phyloP scores from a whole-genome alignment of 1,140 invertebrate genomes.

The Stegodyphus dumicola region DNA sequence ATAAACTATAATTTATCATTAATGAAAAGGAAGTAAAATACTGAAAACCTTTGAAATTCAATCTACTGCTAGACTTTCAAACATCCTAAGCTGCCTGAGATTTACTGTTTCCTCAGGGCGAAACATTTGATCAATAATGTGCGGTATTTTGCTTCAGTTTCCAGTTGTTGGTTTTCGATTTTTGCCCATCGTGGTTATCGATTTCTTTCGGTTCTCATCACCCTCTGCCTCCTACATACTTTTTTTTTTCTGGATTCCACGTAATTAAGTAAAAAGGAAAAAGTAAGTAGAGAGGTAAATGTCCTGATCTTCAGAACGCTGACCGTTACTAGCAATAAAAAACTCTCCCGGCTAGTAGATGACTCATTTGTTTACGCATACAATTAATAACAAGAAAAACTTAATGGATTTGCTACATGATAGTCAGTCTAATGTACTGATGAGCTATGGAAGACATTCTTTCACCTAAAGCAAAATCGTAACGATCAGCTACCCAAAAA shows the following conservation, averaged over 20 bases:
- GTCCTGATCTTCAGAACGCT: slow-evolving; percentile 36
- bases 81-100: neutral
- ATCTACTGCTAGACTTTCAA: slow-evolving; percentile 8
- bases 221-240: neutral
- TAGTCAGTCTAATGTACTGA: no score
- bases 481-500: no score
- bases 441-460: no score
- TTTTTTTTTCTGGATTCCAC: neutral
- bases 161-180: slow-evolving; percentile 29
- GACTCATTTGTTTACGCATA: no score
- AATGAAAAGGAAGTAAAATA: no score
- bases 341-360: no score
- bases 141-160: slow-evolving; percentile 10
- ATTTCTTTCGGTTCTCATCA: slow-evolving; percentile 5
- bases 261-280: slow-evolving; percentile 39
- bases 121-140: slow-evolving; percentile 23
- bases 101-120: slow-evolving; percentile 23
- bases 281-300: slow-evolving; percentile 16
- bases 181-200: slow-evolving; percentile 9
- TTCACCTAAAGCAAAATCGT: no score
- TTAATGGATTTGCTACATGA: no score
- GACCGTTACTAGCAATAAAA: slow-evolving; percentile 1
- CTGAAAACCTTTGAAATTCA: neutral
- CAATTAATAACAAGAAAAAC: no score
- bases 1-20: no score